Base-by-base conservation (phyloP, 2,797 vertebrate species). In the Clamator glandarius region DNA sequence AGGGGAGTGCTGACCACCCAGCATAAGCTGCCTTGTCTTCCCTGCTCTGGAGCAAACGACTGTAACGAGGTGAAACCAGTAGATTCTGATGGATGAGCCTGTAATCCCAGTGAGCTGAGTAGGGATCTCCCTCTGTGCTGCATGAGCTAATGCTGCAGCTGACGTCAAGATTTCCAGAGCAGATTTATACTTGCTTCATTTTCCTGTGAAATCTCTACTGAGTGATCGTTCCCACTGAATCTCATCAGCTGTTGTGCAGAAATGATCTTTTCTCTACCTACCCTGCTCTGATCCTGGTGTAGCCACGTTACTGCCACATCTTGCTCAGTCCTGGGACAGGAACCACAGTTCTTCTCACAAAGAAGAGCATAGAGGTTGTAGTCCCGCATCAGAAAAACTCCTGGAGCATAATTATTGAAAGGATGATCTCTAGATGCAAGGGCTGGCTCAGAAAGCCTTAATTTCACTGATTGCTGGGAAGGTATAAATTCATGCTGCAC, bases 41-140 rank as follows among this genome's bases (percentile, higher is more conserved):
- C n/a, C 3, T 76, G 93, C 91, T 89, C 90, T 52, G 63, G 62
- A 72, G 17, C 77, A 66, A 57, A 1, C 36, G 77, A 2, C n/a
- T 74, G 68, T 51, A 62, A 68, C 36, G 87, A 89, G 87, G 61
- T 63, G 91, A 36, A 73, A 9, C 61, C 31, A 15, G 35, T 9
- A 29, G 54, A 18, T 52, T 76, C 86, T 92, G 89, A 89, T 85
- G 96, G 88, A 92, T 89, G 82, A 86, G 54, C 18, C 76, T 28
- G 0, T 57, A 74, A 77, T 70, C 67, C 52, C 72, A 11, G 90
- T 6, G 92, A 91, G 78, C 31, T 73, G 91, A 91, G 11, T 0
- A 91, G 92, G 93, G 89, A 95, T 95, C 89, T 95, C 92, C 93
- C 89, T 63, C 84, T 78, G 83, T 91, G 93, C 87, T 67, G 42